A percentile compares a stretch with the other conserved stretches of the same genome.
Conservation (phyloP, 2,888 invertebrate species). For the Penaeus monodon region DNA sequence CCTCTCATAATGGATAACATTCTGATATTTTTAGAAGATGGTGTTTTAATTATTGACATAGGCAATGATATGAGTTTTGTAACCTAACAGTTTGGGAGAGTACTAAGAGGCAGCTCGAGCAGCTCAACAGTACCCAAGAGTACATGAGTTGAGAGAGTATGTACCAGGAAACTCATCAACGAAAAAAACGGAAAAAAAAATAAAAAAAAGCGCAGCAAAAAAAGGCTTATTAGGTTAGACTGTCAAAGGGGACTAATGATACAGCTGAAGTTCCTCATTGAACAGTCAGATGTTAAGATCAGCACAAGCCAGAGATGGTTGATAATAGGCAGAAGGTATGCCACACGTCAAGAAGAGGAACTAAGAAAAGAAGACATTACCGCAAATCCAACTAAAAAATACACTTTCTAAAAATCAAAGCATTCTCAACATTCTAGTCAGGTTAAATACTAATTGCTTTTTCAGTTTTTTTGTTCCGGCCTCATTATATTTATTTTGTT, state of each 20-base stretch:
- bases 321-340: constrained; percentile 14
- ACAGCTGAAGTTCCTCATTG: constrained; percentile 8
- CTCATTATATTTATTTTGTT: too few species aligned
- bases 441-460: constrained; percentile 2
- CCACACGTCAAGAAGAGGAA: too few species aligned
- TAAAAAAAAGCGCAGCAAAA: constrained; percentile 40
- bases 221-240: too few species aligned
- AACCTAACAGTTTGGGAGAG: constrained; percentile 39
- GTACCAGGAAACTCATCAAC: constrained; percentile 35
- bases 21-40: neutral
- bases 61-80: neutral
- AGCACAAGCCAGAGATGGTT: constrained; percentile 25
- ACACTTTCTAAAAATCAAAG: constrained; percentile 40
- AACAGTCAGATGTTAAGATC: constrained; percentile 32
- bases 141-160: too few species aligned
- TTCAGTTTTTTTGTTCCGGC: constrained; percentile 17
- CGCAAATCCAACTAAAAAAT: constrained; percentile 13
- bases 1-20: too few species aligned
- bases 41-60: too few species aligned
- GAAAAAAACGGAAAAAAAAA: too few species aligned
- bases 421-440: constrained; percentile 60
- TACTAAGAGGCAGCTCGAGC: constrained; percentile 40
- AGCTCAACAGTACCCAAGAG: too few species aligned
- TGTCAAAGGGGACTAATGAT: constrained; percentile 30
- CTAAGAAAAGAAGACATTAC: constrained; percentile 35